Conservation (phyloP, 1,140 invertebrate genomes). For the Anastatus disparis region DNA sequence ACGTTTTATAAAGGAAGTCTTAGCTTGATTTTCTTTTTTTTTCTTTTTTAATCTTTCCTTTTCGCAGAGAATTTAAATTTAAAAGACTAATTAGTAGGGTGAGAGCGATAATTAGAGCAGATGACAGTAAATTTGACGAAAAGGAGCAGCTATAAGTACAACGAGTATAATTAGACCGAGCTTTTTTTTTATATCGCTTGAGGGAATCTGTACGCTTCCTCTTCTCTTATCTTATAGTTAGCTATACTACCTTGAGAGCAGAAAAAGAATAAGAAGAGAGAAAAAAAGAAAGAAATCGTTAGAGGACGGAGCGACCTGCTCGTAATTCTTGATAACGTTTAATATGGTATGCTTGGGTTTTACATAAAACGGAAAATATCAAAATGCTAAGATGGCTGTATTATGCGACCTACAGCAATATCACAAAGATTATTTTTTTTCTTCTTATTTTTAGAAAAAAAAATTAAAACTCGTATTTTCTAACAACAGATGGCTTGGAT, state of each 20-base stretch:
- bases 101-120: constrained; percentile 25
- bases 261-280: too few species aligned
- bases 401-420: constrained; percentile 59
- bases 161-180: constrained; percentile 29
- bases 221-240: too few species aligned
- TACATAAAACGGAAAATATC: constrained; percentile 65
- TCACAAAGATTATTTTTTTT: constrained; percentile 56
- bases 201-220: too few species aligned
- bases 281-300: background rate
- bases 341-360: constrained; percentile 58
- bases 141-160: too few species aligned
- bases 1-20: background rate
- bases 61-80: constrained; percentile 26
- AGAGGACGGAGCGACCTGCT: constrained; percentile 20
- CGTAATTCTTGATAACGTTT: constrained; percentile 61
- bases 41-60: too few species aligned
- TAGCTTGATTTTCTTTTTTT: too few species aligned
- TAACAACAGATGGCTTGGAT: constrained; percentile 61
- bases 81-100: constrained; percentile 24
- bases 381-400: constrained; percentile 59
- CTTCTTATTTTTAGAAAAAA: constrained; percentile 46
- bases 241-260: too few species aligned
- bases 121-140: constrained; percentile 36
- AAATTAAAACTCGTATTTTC: constrained; percentile 43
- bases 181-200: too few species aligned